Evolutionary conservation across 2,113 vertebrate species (phyloP).

Genomic region (Calidris pugnax): DNA sequence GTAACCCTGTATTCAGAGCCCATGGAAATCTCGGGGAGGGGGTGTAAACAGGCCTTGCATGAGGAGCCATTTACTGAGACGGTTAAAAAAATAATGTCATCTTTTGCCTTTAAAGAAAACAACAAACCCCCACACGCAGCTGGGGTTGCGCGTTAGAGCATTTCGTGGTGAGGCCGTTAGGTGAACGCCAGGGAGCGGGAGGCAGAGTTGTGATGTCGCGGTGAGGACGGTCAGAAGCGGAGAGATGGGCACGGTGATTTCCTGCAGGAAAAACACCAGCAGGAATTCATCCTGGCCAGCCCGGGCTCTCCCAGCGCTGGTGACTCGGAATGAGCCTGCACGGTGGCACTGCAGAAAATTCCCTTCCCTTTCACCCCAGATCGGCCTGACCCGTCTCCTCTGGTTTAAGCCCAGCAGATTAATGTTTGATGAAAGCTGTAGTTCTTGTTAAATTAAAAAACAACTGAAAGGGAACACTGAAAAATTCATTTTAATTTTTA

Average conservation of each 20-base stretch:
- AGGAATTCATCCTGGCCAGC: background rate
- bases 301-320: background rate
- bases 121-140: background rate
- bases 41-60: background rate
- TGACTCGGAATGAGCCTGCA: background rate
- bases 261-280: background rate
- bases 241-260: background rate
- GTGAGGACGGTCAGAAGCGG: background rate
- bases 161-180: rapidly evolving
- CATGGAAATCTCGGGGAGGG: background rate
- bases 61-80: background rate
- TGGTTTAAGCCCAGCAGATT: background rate
- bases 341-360: background rate
- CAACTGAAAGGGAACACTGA: background rate
- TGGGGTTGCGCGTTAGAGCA: rapidly evolving
- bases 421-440: background rate
- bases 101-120: background rate
- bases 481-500: background rate
- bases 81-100: rapidly evolving
- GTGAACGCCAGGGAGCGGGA: rapidly evolving
- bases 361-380: background rate
- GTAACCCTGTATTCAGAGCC: background rate
- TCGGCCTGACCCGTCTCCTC: background rate
- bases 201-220: rapidly evolving
- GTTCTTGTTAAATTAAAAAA: background rate